Percentiles rank a stretch among this genome's conserved stretches.
These are phyloP conservation scores for Unio delphinus DNA, from an alignment of 2,888 invertebrate species.

Conservation along the genomic window DNA sequence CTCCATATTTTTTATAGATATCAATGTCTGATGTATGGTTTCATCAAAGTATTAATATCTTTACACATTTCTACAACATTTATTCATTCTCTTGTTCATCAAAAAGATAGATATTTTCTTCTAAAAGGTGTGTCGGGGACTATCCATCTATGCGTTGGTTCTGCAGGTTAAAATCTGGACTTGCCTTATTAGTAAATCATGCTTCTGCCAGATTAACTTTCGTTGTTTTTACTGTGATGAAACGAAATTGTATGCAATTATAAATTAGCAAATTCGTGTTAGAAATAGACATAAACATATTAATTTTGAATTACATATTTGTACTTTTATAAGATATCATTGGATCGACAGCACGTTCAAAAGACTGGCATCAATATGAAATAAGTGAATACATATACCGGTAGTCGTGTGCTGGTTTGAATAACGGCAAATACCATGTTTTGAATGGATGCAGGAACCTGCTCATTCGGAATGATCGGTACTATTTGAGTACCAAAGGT, in stretches of 20 bases:
- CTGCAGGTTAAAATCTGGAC: too few relatives aligned
- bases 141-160: too few relatives aligned
- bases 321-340: constrained; percentile 16
- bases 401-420: constrained; percentile 75
- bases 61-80: constrained; percentile 76
- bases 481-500: constrained; percentile 46
- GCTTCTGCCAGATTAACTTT: too few relatives aligned
- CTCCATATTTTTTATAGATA: background rate
- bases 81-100: too few relatives aligned
- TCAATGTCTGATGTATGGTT: too few relatives aligned
- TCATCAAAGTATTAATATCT: background rate
- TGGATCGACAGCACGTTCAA: constrained; percentile 18
- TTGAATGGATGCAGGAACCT: constrained; percentile 99
- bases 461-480: constrained; percentile 76
- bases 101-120: too few relatives aligned
- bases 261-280: too few relatives aligned
- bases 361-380: constrained; percentile 61
- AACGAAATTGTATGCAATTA: too few relatives aligned
- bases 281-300: too few relatives aligned
- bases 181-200: too few relatives aligned
- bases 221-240: too few relatives aligned
- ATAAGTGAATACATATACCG: constrained; percentile 66
- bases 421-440: constrained; percentile 99
- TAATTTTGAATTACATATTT: background rate
- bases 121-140: too few relatives aligned